Evolutionary conservation across 1,140 invertebrate species (phyloP).

Genomic region (Zelostemma sp.): DNA sequence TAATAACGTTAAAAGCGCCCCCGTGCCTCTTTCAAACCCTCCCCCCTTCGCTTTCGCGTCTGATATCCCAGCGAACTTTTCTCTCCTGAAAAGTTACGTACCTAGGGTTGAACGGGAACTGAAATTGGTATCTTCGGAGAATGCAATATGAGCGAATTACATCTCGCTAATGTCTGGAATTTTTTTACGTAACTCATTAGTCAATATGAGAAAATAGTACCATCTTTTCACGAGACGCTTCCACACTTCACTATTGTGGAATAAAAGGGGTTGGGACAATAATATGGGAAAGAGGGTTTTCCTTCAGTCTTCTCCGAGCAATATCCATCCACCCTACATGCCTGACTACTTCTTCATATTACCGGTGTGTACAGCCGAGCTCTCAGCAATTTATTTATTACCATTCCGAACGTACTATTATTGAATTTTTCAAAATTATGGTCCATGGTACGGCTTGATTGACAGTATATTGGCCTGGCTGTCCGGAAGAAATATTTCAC

Average conservation of each 20-base stretch:
- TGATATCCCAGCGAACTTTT: too few relatives aligned
- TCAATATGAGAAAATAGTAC: conserved; percentile 17
- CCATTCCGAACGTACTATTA: conserved; percentile 64
- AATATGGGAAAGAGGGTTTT: conserved; percentile 64
- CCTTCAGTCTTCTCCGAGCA: conserved; percentile 62
- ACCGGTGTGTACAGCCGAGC: conserved; percentile 61
- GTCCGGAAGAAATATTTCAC: not conserved
- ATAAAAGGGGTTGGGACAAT: conserved; percentile 62
- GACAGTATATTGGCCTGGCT: conserved; percentile 25
- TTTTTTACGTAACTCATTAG: not conserved
- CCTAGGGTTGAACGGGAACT: too few relatives aligned
- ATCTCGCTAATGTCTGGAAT: not conserved
- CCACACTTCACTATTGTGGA: conserved; percentile 51
- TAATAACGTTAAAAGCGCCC: conserved; percentile 51
- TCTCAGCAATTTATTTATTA: conserved; percentile 72
- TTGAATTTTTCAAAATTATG: conserved; percentile 67
- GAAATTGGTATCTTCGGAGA: too few relatives aligned
- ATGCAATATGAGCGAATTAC: not conserved
- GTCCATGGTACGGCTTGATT: conserved; percentile 34
- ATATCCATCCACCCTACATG: conserved; percentile 68
- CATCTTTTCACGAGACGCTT: conserved; percentile 27
- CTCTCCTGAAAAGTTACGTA: too few relatives aligned
- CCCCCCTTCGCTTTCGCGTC: too few relatives aligned
- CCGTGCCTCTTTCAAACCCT: conserved; percentile 21
- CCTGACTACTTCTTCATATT: conserved; percentile 66